Evolutionary conservation across 2,113 vertebrate genomes (phyloP).

Genomic region (Callopanchax toddi): DNA sequence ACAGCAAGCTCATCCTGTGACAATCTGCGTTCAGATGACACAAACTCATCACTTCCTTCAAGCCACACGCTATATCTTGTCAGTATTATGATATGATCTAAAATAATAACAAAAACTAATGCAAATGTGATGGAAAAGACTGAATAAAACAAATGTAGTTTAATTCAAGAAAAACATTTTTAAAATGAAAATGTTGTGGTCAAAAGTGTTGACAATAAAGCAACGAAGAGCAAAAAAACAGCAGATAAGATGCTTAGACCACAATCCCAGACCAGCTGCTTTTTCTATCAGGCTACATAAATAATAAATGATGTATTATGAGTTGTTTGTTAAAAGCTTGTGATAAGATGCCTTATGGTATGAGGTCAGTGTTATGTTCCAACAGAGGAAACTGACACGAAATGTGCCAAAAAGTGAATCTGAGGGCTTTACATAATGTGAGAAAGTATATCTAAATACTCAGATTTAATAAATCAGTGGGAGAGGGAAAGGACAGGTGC

Average conservation of each 20-base stretch:
- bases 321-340: conserved; percentile 67
- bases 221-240: conserved; percentile 11
- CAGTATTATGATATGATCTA: not conserved
- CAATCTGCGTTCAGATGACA: conserved; percentile 30
- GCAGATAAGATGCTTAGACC: conserved; percentile 58
- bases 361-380: conserved; percentile 36
- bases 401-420: conserved; percentile 27
- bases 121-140: conserved; percentile 1
- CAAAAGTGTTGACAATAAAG: conserved; percentile 25
- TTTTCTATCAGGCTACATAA: conserved; percentile 72
- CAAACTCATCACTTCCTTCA: conserved; percentile 12
- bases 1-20: conserved; percentile 17
- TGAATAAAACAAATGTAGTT: conserved; percentile 17
- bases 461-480: conserved; percentile 35
- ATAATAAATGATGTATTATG: conserved; percentile 81
- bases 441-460: conserved; percentile 23
- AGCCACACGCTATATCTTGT: not conserved
- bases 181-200: conserved; percentile 38
- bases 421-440: not conserved
- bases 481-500: conserved; percentile 2
- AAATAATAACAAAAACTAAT: not conserved
- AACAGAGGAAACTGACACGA: conserved; percentile 40
- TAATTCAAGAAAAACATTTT: conserved; percentile 4
- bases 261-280: conserved; percentile 73
- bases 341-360: conserved; percentile 53